These are phyloP conservation scores for Margaritifera margaritifera DNA, from an alignment of 2,888 invertebrate genomes.

Conservation along the genomic window DNA sequence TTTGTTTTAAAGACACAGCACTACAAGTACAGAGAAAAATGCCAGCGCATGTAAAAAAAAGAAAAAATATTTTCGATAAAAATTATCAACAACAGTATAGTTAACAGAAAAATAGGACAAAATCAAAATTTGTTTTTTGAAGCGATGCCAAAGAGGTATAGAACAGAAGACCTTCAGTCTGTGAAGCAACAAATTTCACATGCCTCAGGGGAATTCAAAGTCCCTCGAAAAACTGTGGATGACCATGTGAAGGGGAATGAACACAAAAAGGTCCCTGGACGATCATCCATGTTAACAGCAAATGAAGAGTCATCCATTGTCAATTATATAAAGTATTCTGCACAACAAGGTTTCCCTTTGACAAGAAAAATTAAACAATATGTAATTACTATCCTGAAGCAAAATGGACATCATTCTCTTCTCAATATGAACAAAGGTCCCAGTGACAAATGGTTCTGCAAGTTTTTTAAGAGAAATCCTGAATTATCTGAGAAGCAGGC, in stretches of 20 bases:
- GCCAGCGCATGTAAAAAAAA: no score
- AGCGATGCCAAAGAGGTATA: no score
- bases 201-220: not conserved
- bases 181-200: no score
- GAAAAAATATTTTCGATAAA: no score
- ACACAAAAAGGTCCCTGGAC: constrained; percentile 1
- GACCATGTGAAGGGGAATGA: not conserved
- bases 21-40: no score
- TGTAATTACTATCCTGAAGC: constrained; percentile 1
- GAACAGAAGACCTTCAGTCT: no score
- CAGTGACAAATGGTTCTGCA: constrained; percentile 12
- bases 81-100: no score
- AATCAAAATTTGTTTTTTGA: no score
- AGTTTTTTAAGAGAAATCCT: constrained; percentile 4
- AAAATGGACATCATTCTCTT: not conserved
- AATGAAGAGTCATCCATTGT: constrained; percentile 1
- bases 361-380: constrained; percentile 1
- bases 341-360: constrained; percentile 6
- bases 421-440: constrained; percentile 14
- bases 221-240: not conserved
- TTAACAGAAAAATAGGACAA: no score
- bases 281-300: not conserved
- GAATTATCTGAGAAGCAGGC: constrained; percentile 7
- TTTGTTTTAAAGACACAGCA: no score
- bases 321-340: constrained; percentile 7